Conservation (phyloP, 2,888 invertebrate genomes). For the Gymnocheta viridis region DNA sequence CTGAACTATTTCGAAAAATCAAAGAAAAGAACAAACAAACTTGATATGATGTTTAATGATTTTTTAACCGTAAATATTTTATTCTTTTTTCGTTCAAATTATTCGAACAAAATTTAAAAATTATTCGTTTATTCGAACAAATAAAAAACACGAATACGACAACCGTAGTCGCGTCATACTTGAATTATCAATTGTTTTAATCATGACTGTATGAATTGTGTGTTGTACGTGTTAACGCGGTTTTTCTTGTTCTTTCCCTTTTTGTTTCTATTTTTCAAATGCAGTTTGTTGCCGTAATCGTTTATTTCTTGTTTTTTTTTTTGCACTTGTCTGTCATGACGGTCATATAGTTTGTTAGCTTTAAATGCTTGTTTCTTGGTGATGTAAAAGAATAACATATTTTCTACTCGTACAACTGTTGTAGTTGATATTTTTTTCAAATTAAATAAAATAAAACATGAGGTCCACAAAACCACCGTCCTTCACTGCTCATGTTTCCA, state of each 20-base stretch:
- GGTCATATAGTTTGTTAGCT: constrained; percentile 33
- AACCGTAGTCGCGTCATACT: too few species aligned
- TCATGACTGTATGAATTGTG: background rate
- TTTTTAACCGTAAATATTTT: too few species aligned
- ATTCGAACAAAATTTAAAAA: too few species aligned
- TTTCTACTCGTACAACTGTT: background rate
- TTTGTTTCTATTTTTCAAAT: background rate
- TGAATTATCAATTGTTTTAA: background rate
- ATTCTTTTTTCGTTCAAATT: too few species aligned
- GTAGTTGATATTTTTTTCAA: constrained; percentile 4
- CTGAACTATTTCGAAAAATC: too few species aligned
- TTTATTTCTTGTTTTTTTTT: constrained; percentile 10
- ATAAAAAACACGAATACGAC: too few species aligned
- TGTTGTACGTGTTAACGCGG: background rate
- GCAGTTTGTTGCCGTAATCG: background rate
- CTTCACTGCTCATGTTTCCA: constrained; percentile 16
- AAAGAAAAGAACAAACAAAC: too few species aligned
- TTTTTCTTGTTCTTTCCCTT: background rate
- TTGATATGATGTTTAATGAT: too few species aligned
- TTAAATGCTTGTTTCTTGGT: constrained; percentile 46
- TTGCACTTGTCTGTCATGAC: constrained; percentile 21
- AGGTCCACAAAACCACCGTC: background rate
- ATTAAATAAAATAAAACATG: background rate
- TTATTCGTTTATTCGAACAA: too few species aligned
- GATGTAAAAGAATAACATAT: background rate